Evolutionary conservation across 2,888 invertebrate genomes (phyloP).

Genomic region (Odontomyia ornata): DNA sequence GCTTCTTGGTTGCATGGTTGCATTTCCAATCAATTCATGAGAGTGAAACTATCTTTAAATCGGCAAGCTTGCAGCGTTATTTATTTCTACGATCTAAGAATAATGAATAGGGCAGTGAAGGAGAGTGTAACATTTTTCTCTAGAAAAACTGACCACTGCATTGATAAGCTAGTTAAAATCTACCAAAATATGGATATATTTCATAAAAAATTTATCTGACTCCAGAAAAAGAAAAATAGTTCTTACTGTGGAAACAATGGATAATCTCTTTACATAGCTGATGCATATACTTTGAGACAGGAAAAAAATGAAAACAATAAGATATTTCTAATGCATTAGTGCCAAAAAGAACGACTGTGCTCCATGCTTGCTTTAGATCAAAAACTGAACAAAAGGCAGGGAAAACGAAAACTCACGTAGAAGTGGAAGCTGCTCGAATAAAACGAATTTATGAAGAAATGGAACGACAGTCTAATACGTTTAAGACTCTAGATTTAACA

Average conservation of each 20-base stretch:
- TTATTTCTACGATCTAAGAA: constrained; percentile 14
- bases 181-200: not conserved
- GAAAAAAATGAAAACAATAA: not conserved
- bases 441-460: not conserved
- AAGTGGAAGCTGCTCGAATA: not conserved
- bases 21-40: constrained; percentile 14
- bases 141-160: not conserved
- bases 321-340: not conserved
- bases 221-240: not conserved
- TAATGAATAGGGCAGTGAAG: not conserved
- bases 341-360: not conserved
- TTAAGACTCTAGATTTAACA: not conserved
- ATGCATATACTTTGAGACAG: not conserved
- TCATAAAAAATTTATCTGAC: constrained; percentile 16
- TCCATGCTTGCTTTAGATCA: not conserved
- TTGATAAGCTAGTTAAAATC: constrained; percentile 14
- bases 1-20: not conserved
- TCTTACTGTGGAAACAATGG: not conserved
- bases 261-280: not conserved
- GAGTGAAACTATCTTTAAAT: not conserved
- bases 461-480: not conserved
- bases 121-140: constrained; percentile 1
- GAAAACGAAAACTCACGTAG: not conserved
- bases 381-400: not conserved
- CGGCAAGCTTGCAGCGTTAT: not conserved